These are phyloP conservation scores for Prenolepis imparis DNA, from an alignment of 2,888 invertebrate species.

Conservation along the genomic window DNA sequence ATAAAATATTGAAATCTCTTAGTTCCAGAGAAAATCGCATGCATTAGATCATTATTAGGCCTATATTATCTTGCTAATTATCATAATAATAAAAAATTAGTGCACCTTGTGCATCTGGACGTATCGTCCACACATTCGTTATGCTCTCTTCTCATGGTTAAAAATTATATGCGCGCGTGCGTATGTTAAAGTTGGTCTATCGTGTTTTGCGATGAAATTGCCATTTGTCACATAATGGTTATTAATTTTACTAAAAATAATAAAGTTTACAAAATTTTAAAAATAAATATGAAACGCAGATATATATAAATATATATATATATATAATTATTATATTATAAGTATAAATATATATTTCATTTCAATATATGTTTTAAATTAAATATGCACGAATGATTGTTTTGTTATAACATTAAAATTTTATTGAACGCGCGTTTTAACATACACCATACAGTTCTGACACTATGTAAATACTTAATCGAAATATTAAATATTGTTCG, in stretches of 20 bases:
- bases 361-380: background rate
- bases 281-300: background rate
- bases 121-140: conserved; percentile 70
- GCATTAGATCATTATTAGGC: background rate
- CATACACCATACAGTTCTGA: background rate
- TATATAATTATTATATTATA: background rate
- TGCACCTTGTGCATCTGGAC: conserved; percentile 53
- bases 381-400: background rate
- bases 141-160: conserved; percentile 82
- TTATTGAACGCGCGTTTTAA: background rate
- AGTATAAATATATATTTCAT: background rate
- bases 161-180: conserved; percentile 32
- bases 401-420: background rate
- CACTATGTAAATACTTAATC: background rate
- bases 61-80: conserved; percentile 67
- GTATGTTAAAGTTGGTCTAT: conserved; percentile 52
- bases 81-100: conserved; percentile 47
- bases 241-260: conserved; percentile 20
- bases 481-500: background rate
- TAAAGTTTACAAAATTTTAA: background rate
- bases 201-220: conserved; percentile 23
- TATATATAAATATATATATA: no score
- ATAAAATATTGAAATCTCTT: background rate
- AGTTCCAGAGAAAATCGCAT: conserved; percentile 21
- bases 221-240: conserved; percentile 49